Base-by-base conservation (phyloP, 2,113 vertebrate species). In the Oreochromis niloticus region DNA sequence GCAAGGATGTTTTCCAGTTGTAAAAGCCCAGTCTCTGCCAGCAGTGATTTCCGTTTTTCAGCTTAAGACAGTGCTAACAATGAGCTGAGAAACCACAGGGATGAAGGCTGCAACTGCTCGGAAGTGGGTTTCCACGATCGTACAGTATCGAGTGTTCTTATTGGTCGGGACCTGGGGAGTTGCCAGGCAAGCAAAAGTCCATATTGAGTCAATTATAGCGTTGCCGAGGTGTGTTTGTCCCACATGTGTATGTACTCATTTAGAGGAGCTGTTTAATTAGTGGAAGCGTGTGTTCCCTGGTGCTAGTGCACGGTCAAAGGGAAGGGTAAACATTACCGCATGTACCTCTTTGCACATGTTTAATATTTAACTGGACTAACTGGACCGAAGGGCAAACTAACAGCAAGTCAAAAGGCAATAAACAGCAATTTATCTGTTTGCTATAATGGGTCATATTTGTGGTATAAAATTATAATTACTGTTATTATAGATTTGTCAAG, bases 61-160 rank as follows among this genome's bases (percentile, higher is more conserved):
- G 56, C 73, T 73, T 56, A 85, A 90, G 84, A 93, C 54, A 3
- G 66, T 81, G 87, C 84, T 86, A 91, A 93, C 87, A 91, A 93
- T 92, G 88, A 94, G 89, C 89, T 81, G 85, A 93, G 81, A 93
- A 94, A 93, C 92, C 94, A 80, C 93, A 90, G 88, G 81, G 75
- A 92, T 79, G 85, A 75, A 68, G 80, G 32, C 84, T 78, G 79
- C 54, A 88, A 78, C 84, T 84, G 83, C 63, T 92, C 16, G 83
- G 93, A 94, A 92, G 94, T 87, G 87, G 92, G 24, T 63, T 91
- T 83, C 89, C 52, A 79, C 54, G n/a, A 89, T 91, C 57, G 54
- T 83, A 94, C 85, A 55, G 89, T 85, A 86, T 89, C 19, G 55
- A 85, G 80, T 84, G 84, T 54, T 92, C 80, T 89, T 79, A 91